These are phyloP conservation scores for Pachycephus smyrnensis DNA, from an alignment of 2,888 invertebrate genomes.

Conservation along the genomic window DNA sequence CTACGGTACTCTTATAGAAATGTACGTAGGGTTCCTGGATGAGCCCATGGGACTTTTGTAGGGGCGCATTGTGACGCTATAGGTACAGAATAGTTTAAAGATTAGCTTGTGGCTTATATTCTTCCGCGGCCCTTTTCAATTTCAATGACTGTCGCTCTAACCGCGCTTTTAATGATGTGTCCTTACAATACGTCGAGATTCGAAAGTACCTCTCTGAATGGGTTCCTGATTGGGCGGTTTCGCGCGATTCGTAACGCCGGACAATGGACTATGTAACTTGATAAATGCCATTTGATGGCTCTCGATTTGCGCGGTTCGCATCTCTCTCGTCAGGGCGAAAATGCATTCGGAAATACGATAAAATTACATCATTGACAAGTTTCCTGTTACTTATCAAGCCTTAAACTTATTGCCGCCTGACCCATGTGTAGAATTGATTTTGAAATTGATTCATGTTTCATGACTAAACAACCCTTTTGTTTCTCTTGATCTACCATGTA, in stretches of 20 bases:
- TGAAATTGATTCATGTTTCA: not conserved
- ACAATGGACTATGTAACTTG: constrained; percentile 31
- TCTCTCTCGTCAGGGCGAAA: not conserved
- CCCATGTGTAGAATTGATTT: not conserved
- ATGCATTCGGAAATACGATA: not conserved
- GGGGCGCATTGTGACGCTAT: constrained; percentile 38
- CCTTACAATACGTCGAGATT: constrained; percentile 13
- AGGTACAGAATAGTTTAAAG: constrained; percentile 33
- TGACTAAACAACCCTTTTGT: not conserved
- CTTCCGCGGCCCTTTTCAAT: constrained; percentile 36
- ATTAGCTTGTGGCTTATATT: constrained; percentile 40
- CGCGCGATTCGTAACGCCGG: constrained; percentile 39
- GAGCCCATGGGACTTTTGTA: constrained; percentile 38
- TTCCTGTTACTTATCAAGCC: not conserved
- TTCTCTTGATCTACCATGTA: not conserved
- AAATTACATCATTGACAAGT: not conserved
- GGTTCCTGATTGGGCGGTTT: constrained; percentile 40
- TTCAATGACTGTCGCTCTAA: constrained; percentile 44
- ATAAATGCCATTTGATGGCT: constrained; percentile 24
- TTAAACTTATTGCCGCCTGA: not conserved
- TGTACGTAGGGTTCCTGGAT: constrained; percentile 6
- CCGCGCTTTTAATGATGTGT: constrained; percentile 49
- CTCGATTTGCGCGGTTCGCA: constrained; percentile 9
- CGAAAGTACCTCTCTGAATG: constrained; percentile 33
- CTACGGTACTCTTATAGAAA: not conserved